Base-by-base conservation (phyloP, 2,888 invertebrate species). In the Microctonus aethiopoides region DNA sequence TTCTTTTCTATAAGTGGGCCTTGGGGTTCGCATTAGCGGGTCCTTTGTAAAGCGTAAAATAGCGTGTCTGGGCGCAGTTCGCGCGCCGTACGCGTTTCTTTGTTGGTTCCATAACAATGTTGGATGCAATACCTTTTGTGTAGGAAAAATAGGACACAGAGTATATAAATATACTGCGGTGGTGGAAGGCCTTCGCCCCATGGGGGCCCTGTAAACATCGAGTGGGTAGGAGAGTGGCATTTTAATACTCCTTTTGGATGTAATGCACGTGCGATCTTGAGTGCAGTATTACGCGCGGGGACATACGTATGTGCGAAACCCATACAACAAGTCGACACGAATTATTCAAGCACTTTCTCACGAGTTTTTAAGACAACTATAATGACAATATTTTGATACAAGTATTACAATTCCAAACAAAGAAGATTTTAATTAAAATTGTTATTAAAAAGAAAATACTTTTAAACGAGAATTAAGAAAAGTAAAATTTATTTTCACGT, bases 121-220 rank as follows among this genome's bases (percentile, higher is more conserved):
- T 76, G 76, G 77, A 77, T 77, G 75, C 76, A 77, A 75, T 74
- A 79, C 77, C 79, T 80, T 79, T 79, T 79, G 79, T 79, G 71
- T 67, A 60, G 70, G 16, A 72, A 76, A 79, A 79, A 77, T 78
- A 74, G 76, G 76, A 79, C 76, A 78, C 76, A 74, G 72, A 75
- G 72, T 76, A 67, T 76, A 67, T 74, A 65, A 52, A 24, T 60
- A 36, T 61, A 36, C 52, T 62, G 26, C 10, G 39, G 24, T 20
- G 7, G 51, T 52, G 29, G 4, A 24, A 39, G 22, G 36, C 26
- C 24, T 39, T 65, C 22, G 54, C 41, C 57, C 65, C 54, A 65
- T 46, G 41, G 64, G 39, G 60, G 46, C 16, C 20, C 20, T n/a
- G n/a, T n/a, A 51, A 56, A 63, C 65, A 68, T 66, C 67, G 72